These are phyloP conservation scores for Trinectes maculatus DNA, from an alignment of 2,113 vertebrate species.

Conservation along the genomic window DNA sequence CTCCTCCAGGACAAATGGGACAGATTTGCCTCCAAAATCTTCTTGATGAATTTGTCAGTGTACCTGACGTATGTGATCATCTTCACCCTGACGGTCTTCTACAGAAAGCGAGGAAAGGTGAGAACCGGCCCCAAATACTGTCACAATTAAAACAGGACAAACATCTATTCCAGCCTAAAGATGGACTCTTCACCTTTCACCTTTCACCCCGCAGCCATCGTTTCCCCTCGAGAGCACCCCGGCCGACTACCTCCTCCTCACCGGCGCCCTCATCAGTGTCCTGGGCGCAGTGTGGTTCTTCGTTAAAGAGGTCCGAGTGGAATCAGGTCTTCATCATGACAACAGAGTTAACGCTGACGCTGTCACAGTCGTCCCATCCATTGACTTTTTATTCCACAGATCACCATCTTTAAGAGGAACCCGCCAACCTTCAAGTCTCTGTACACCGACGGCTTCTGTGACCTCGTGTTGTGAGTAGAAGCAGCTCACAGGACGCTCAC, in stretches of 20 bases:
- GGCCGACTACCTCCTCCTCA: conserved; percentile 77
- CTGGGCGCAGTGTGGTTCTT: conserved; percentile 87
- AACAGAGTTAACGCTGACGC: no score
- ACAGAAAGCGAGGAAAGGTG: conserved; percentile 82
- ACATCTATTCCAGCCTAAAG: background rate
- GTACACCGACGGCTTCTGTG: conserved; percentile 84
- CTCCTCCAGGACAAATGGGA: conserved; percentile 88
- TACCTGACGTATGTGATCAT: conserved; percentile 83
- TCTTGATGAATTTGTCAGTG: conserved; percentile 83
- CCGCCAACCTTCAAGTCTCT: conserved; percentile 81
- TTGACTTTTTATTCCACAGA: conserved; percentile 77
- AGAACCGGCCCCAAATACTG: background rate
- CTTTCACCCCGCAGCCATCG: conserved; percentile 78
- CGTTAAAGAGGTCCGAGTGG: conserved; percentile 83
- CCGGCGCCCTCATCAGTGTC: conserved; percentile 84
- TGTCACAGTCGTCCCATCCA: no score
- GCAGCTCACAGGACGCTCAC: background rate
- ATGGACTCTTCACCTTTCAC: background rate
- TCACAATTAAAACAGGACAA: background rate
- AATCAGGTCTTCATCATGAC: no score
- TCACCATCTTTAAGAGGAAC: conserved; percentile 82
- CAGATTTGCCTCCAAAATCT: conserved; percentile 79
- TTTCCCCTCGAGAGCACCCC: conserved; percentile 74
- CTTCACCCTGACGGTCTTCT: conserved; percentile 84
- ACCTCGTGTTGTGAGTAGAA: conserved; percentile 86